Conservation (phyloP, 2,797 vertebrate species). For the Muscicapa comitata region DNA sequence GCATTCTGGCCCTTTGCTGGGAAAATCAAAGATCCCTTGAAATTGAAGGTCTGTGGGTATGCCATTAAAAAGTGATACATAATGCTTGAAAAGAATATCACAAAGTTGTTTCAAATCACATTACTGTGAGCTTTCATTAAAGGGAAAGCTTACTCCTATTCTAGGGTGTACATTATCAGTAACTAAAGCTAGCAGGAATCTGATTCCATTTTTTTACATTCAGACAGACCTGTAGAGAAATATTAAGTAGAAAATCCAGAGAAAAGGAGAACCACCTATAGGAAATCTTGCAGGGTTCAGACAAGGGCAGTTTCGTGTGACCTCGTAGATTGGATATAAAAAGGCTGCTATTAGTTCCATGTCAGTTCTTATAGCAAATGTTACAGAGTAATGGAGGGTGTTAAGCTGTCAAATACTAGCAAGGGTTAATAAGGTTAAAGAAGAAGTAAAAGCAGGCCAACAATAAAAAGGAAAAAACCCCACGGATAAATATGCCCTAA, state of each 20-base stretch:
- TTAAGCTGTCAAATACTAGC: constrained; percentile 81
- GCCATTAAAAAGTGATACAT: constrained; percentile 60
- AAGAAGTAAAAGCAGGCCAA: constrained; percentile 77
- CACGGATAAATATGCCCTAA: constrained; percentile 71
- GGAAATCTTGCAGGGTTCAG: constrained; percentile 76
- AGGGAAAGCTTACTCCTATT: constrained; percentile 63
- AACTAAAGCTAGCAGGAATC: constrained; percentile 72
- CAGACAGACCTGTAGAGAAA: constrained; percentile 71
- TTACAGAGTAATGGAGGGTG: constrained; percentile 79
- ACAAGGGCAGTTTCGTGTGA: constrained; percentile 77
- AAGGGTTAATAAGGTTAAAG: constrained; percentile 86
- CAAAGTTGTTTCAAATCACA: constrained; percentile 66
- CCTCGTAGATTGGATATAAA: constrained; percentile 79
- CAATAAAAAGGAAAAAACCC: constrained; percentile 67
- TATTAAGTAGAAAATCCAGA: constrained; percentile 66
- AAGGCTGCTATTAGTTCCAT: constrained; percentile 81
- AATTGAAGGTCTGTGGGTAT: constrained; percentile 42
- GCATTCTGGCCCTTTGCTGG: constrained; percentile 49
- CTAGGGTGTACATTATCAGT: constrained; percentile 48
- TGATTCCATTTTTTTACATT: constrained; percentile 70
- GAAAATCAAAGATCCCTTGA: constrained; percentile 62
- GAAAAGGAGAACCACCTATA: constrained; percentile 72
- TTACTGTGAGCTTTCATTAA: constrained; percentile 52
- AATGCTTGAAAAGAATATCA: constrained; percentile 66
- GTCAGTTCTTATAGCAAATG: constrained; percentile 76